Evolutionary conservation across 2,888 invertebrate genomes (phyloP).

Genomic region (Epiblema foenella): DNA sequence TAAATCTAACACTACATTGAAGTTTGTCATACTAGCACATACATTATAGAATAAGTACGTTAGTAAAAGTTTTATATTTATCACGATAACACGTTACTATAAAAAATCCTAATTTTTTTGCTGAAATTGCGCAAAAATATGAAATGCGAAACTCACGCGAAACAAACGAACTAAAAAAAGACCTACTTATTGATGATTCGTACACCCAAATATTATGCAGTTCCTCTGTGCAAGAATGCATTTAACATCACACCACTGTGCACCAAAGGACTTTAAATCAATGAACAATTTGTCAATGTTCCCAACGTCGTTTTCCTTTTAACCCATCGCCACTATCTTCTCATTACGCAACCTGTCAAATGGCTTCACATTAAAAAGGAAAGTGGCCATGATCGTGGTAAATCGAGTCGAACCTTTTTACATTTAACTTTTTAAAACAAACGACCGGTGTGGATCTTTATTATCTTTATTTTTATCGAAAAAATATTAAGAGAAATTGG

Average conservation of each 20-base stretch:
- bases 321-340: conserved; percentile 23
- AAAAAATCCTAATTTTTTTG: too few species aligned
- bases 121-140: too few species aligned
- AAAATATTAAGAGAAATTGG: conserved; percentile 32
- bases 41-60: too few species aligned
- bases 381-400: conserved; percentile 36
- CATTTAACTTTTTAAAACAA: conserved; percentile 19
- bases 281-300: conserved; percentile 42
- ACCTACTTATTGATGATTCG: too few species aligned
- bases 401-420: conserved; percentile 19
- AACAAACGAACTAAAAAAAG: too few species aligned
- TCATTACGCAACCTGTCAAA: conserved; percentile 40
- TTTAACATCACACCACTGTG: neutral
- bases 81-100: too few species aligned
- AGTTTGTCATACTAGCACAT: too few species aligned
- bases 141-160: too few species aligned
- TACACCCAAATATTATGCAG: too few species aligned
- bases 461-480: conserved; percentile 20
- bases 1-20: too few species aligned
- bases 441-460: conserved; percentile 6
- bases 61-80: too few species aligned
- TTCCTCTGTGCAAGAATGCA: neutral
- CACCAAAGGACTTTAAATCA: conserved; percentile 32
- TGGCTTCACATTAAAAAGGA: conserved; percentile 36
- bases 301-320: conserved; percentile 22